A percentile compares a stretch with the other conserved stretches of the same genome.
Conservation (phyloP, 2,888 invertebrate species). For the Leptopilina myrica region DNA sequence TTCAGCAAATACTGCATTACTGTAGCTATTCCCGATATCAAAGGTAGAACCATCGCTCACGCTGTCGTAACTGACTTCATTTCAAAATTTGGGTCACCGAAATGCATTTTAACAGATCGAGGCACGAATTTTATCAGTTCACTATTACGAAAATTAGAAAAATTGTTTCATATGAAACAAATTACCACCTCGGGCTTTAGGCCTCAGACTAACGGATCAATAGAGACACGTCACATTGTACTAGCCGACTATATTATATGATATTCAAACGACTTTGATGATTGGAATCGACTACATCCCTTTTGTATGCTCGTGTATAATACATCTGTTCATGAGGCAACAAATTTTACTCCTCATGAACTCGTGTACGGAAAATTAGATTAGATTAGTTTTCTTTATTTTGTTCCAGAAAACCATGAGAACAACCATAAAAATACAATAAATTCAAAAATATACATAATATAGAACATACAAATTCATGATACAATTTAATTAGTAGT, state of each 20-base stretch:
- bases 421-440: no score
- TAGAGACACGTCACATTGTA: background rate
- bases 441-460: no score
- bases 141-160: background rate
- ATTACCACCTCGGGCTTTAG: background rate
- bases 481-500: no score
- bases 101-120: background rate
- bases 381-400: no score
- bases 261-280: background rate
- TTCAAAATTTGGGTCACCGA: background rate
- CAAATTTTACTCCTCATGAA: no score
- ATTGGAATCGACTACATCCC: no score
- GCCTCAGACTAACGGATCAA: background rate
- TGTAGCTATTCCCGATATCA: background rate
- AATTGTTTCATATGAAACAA: background rate
- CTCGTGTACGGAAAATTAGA: no score
- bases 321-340: no score
- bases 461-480: no score
- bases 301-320: no score
- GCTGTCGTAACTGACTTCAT: background rate
- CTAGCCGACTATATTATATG: background rate
- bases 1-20: background rate
- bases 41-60: background rate
- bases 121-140: background rate
- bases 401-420: no score